Evolutionary conservation across 2,113 vertebrate genomes (phyloP).

Genomic region (Lampris incognitus): DNA sequence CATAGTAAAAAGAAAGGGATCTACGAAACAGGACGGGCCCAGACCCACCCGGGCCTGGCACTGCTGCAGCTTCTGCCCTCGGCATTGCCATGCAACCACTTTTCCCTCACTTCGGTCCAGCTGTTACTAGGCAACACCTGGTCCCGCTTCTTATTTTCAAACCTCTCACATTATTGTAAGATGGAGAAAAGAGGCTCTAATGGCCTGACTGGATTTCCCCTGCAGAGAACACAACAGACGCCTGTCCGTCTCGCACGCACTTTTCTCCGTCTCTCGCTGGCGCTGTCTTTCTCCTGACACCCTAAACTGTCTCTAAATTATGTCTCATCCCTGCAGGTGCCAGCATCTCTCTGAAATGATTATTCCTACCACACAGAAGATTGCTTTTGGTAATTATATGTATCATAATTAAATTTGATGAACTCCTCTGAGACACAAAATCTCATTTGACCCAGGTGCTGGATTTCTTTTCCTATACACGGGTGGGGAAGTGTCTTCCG

Average conservation of each 20-base stretch:
- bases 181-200: constrained; percentile 23
- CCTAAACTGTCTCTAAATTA: constrained; percentile 72
- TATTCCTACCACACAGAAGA: constrained; percentile 81
- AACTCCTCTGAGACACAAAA: constrained; percentile 79
- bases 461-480: constrained; percentile 61
- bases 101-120: too few relatives aligned
- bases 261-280: constrained; percentile 50
- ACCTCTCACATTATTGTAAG: constrained; percentile 18
- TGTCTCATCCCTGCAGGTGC: constrained; percentile 74
- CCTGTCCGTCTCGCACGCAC: constrained; percentile 20
- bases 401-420: constrained; percentile 85
- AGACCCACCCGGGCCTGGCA: too few relatives aligned
- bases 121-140: too few relatives aligned
- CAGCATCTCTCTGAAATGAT: constrained; percentile 74
- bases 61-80: too few relatives aligned
- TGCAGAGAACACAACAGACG: constrained; percentile 53
- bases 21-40: too few relatives aligned
- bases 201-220: constrained; percentile 39
- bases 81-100: too few relatives aligned
- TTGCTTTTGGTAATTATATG: constrained; percentile 86
- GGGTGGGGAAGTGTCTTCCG: constrained; percentile 59
- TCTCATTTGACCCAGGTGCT: constrained; percentile 80
- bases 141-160: not conserved
- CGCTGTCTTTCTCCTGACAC: constrained; percentile 59
- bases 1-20: too few relatives aligned